Evolutionary conservation across 2,113 vertebrate genomes (phyloP).

Genomic region (Bettongia penicillata): DNA sequence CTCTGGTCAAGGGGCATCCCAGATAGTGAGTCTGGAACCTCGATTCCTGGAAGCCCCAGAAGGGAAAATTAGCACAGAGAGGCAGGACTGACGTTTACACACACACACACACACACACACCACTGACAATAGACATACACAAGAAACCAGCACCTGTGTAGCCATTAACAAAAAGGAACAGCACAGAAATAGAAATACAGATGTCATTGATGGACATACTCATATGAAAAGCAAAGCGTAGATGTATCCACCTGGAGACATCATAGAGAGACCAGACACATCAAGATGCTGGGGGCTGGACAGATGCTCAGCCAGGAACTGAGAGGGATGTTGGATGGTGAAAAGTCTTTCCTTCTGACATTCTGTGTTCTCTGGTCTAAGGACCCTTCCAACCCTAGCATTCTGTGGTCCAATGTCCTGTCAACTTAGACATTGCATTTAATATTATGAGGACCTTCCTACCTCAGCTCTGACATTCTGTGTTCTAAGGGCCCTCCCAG

Average conservation of each 20-base stretch:
- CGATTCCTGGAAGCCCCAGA: background rate
- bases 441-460: background rate
- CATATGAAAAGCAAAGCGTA: background rate
- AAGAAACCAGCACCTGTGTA: background rate
- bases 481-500: too few species aligned
- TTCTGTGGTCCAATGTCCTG: background rate
- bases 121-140: background rate
- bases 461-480: too few species aligned
- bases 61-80: background rate
- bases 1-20: background rate
- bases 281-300: background rate
- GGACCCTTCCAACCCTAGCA: background rate
- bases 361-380: background rate
- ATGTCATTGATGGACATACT: too few species aligned
- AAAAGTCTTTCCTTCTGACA: background rate
- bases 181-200: background rate
- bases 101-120: background rate
- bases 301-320: too few species aligned
- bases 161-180: background rate
- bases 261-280: background rate
- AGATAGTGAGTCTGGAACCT: background rate
- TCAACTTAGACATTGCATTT: background rate
- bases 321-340: background rate
- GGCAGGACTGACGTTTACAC: background rate
- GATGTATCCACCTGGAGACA: background rate